Conservation (phyloP, 2,888 invertebrate species). For the Drosophila limbata region DNA sequence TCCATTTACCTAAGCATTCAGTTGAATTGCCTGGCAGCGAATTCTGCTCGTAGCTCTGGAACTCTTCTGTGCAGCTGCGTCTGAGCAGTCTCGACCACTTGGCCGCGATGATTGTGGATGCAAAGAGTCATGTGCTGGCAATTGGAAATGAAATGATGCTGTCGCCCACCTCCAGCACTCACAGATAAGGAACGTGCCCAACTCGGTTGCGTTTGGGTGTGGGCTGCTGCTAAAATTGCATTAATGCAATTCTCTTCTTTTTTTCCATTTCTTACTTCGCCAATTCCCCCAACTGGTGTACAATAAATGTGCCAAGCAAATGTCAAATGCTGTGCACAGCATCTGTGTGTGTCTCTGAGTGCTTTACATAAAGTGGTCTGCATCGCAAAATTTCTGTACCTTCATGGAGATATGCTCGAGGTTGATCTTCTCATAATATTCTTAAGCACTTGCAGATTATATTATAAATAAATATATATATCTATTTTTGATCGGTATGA, state of each 20-base stretch:
- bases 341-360: conserved; percentile 35
- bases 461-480: not conserved
- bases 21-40: conserved; percentile 17
- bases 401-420: not conserved
- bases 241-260: conserved; percentile 58
- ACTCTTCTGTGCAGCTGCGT: conserved; percentile 12
- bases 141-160: conserved; percentile 63
- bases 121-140: conserved; percentile 65
- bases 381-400: not conserved
- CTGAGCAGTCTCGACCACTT: conserved; percentile 19
- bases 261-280: conserved; percentile 1
- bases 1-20: conserved; percentile 4
- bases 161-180: conserved; percentile 15
- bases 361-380: conserved; percentile 23
- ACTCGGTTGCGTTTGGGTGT: conserved; percentile 35
- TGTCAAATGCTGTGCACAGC: conserved; percentile 58
- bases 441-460: not conserved
- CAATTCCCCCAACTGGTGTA: conserved; percentile 41
- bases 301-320: conserved; percentile 59
- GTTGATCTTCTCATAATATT: not conserved
- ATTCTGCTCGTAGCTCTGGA: conserved; percentile 5
- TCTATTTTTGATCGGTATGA: not conserved
- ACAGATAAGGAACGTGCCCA: conserved; percentile 58
- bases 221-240: conserved; percentile 72
- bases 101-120: conserved; percentile 18